Evolutionary conservation across 2,888 invertebrate genomes (phyloP).

Genomic region (Poecilobothrus nobilitatus): DNA sequence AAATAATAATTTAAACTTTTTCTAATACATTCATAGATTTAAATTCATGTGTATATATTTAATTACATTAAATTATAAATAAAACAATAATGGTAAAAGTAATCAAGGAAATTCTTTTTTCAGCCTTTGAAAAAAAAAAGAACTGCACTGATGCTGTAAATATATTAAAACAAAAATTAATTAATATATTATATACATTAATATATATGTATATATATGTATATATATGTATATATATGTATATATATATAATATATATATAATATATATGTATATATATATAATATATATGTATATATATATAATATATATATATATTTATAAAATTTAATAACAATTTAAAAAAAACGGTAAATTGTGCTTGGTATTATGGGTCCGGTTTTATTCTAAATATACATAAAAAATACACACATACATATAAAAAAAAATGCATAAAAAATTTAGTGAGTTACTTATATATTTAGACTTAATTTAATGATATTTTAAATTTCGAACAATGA

Average conservation of each 20-base stretch:
- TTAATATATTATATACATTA: not conserved
- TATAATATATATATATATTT: too few species aligned
- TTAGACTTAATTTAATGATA: too few species aligned
- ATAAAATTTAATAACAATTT: too few species aligned
- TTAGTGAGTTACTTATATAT: too few species aligned
- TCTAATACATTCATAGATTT: too few species aligned
- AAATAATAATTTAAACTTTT: too few species aligned
- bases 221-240: not conserved
- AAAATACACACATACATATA: too few species aligned
- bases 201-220: not conserved
- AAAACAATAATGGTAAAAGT: not conserved
- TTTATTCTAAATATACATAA: too few species aligned
- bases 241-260: not conserved
- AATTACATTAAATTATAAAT: too few species aligned
- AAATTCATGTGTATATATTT: too few species aligned
- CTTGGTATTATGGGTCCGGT: not conserved
- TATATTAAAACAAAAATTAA: not conserved
- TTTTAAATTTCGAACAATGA: too few species aligned
- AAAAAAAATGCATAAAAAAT: too few species aligned
- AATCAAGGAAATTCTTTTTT: constrained; percentile 3
- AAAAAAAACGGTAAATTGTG: not conserved
- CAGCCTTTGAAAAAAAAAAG: not conserved
- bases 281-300: not conserved
- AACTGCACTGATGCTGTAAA: not conserved
- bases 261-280: not conserved